A percentile compares a stretch with the other conserved stretches of the same genome.
Evolutionary conservation across 1,140 invertebrate species (phyloP).

Genomic region (Drosophila ogumai): DNA sequence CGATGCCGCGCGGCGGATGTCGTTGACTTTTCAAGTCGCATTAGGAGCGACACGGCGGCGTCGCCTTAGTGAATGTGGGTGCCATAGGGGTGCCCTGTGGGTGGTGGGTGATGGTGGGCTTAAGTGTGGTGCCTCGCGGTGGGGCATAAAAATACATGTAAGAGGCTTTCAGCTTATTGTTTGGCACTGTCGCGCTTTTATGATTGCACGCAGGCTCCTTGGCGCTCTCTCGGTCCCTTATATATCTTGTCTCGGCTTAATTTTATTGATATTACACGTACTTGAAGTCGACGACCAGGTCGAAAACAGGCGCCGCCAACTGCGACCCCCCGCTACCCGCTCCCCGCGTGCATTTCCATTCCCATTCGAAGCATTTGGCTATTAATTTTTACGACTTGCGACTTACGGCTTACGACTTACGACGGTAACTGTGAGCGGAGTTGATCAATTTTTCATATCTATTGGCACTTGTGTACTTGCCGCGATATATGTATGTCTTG

Average conservation of each 20-base stretch:
- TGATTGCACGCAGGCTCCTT: constrained; percentile 54
- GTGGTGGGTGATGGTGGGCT: neutral
- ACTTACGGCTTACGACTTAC: constrained; percentile 39
- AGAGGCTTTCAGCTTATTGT: constrained; percentile 83
- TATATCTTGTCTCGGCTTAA: constrained; percentile 61
- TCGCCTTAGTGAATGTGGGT: constrained; percentile 3
- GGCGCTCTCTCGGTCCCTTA: constrained; percentile 2
- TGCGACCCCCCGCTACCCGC: no score
- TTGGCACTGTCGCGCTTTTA: constrained; percentile 71
- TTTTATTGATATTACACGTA: constrained; percentile 82
- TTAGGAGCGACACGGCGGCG: constrained; percentile 60
- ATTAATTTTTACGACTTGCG: constrained; percentile 54
- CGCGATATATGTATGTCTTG: constrained; percentile 22
- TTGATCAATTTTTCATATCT: constrained; percentile 53
- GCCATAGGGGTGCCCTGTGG: neutral
- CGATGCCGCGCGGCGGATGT: constrained; percentile 50
- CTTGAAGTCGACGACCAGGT: constrained; percentile 59
- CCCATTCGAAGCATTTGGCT: constrained; percentile 27
- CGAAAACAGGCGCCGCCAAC: constrained; percentile 31
- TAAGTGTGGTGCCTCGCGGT: constrained; percentile 14
- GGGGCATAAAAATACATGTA: constrained; percentile 79
- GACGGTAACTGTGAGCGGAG: constrained; percentile 13
- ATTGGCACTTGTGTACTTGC: constrained; percentile 34
- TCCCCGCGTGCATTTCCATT: neutral
- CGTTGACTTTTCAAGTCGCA: constrained; percentile 83